Evolutionary conservation across 2,888 invertebrate species (phyloP), one percentile per base, ranked within the genome.

Genomic region (Toxonevra muliebris): DNA sequence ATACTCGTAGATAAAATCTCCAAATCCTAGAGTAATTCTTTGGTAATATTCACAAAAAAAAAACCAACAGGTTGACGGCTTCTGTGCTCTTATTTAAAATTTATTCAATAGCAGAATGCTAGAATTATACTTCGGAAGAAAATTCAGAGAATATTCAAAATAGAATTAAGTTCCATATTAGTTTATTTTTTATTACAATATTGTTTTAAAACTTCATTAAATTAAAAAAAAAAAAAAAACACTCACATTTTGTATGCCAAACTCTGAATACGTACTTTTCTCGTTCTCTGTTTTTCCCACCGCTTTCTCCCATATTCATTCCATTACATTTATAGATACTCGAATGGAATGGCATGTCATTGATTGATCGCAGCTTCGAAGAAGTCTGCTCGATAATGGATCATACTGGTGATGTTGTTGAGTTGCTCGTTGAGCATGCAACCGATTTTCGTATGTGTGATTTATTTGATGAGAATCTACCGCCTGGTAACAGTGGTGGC

Each of bases 351-450:
- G 95, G 96, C 0, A 91, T 95, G 69, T 92, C 94, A 0, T 87
- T 97, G 69, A 92, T 93, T 60, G 96, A 96, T 86, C 92, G 95
- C 75, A 96, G 94, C 75, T 97, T 96, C 82, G 97, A 97, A 84
- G 96, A 97, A 84, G 95, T 96, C 50, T 92, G 93, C 81, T 91
- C 93, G 68, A 94, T 96, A 76, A 91, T 96, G 88, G 95, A 95
- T 84, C 90, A 92, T 68, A 92, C 93, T 45, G 93, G 94, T 1
- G 96, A 96, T 83, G 89, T 90, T 70, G 94, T 94, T 1, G 96
- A 97, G 79, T 86, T 97, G 69, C 87, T 95, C 60, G 93, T 96
- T 64, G 95, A 95, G 82, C 93, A 94, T 79, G 91, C 91, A 75
- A 88, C 90, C 62, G 94, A 93, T 82, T 89, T 90, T 77, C 85